Conservation (phyloP, 2,797 vertebrate genomes). For the Enoplosus armatus region DNA sequence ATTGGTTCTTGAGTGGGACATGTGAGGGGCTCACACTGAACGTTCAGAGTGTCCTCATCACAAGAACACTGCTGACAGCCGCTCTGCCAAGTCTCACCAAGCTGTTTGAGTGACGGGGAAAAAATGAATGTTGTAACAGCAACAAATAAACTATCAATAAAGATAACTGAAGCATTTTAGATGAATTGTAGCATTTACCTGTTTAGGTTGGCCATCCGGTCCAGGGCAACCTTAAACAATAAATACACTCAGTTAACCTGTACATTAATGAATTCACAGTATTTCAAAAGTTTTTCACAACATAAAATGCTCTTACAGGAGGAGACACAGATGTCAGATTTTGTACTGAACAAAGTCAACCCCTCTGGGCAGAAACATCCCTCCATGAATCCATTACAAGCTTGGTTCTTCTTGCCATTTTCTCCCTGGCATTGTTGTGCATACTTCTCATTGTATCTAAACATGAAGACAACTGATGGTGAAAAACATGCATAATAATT, state of each 20-base stretch:
- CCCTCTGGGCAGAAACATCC: constrained; percentile 89
- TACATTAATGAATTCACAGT: background rate
- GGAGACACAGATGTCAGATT: constrained; percentile 80
- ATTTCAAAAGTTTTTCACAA: background rate
- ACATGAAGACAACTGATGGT: constrained; percentile 8
- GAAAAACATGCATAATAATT: constrained; percentile 3
- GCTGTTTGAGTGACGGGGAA: constrained; percentile 72
- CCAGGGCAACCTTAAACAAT: constrained; percentile 85
- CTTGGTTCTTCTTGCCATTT: accelerated
- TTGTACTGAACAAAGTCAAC: constrained; percentile 76
- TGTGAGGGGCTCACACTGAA: constrained; percentile 69
- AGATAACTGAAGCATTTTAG: too few species aligned
- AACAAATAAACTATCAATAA: background rate
- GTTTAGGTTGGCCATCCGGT: constrained; percentile 84
- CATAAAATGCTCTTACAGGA: constrained; percentile 79
- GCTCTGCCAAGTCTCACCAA: constrained; percentile 86
- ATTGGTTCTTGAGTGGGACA: constrained; percentile 68
- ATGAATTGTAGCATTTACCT: constrained; percentile 66
- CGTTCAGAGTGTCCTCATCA: constrained; percentile 59
- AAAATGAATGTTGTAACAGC: background rate
- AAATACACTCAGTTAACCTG: constrained; percentile 17
- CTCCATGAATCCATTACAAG: constrained; percentile 65
- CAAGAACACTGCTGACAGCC: constrained; percentile 88
- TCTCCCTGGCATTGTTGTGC: constrained; percentile 16
- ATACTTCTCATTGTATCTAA: constrained; percentile 77